A percentile compares a stretch with the other conserved stretches of the same genome.
Evolutionary conservation across 2,888 invertebrate genomes (phyloP).

Genomic region (Maniola hyperantus): DNA sequence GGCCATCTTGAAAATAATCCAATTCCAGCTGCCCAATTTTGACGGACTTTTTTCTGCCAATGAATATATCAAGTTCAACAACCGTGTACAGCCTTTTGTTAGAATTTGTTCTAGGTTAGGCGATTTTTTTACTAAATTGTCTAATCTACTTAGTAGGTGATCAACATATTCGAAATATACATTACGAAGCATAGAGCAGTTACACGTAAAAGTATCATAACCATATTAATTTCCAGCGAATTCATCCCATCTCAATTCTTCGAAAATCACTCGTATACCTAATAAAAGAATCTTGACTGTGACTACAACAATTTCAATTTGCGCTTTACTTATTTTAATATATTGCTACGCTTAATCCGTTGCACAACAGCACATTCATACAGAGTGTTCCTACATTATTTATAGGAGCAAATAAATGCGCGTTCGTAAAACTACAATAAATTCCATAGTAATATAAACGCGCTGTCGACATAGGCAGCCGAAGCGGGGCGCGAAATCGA

Average conservation of each 20-base stretch:
- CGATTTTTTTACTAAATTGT: too few relatives aligned
- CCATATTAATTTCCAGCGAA: neutral
- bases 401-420: slow-evolving; percentile 58
- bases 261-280: neutral
- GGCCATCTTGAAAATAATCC: too few relatives aligned
- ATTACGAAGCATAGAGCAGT: neutral
- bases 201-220: too few relatives aligned
- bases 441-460: slow-evolving; percentile 77
- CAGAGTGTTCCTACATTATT: slow-evolving; percentile 24
- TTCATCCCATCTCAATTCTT: neutral
- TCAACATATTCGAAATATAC: neutral
- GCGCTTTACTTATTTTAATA: slow-evolving; percentile 5
- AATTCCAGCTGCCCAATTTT: too few relatives aligned
- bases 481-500: slow-evolving; percentile 43
- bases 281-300: neutral
- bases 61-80: too few relatives aligned
- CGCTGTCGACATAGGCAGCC: slow-evolving; percentile 67
- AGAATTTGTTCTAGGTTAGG: too few relatives aligned
- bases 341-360: slow-evolving; percentile 15
- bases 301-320: slow-evolving; percentile 6
- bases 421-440: slow-evolving; percentile 77
- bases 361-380: slow-evolving; percentile 11
- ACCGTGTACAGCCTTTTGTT: too few relatives aligned
- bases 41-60: too few relatives aligned
- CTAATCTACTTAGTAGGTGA: neutral